These are phyloP conservation scores for Pedicia rivosa DNA, from an alignment of 2,888 invertebrate genomes.

Conservation along the genomic window DNA sequence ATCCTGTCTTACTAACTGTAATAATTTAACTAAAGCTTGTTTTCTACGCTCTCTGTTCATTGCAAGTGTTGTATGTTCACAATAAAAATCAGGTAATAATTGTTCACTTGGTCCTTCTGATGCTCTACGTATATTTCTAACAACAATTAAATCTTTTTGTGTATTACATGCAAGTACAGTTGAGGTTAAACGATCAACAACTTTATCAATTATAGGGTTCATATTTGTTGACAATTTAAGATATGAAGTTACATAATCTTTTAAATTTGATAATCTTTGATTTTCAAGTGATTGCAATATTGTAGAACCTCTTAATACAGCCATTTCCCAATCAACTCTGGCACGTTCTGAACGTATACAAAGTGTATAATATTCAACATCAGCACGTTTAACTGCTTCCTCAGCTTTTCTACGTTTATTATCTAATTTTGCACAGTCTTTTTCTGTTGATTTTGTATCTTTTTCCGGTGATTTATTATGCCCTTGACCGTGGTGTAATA, in stretches of 20 bases:
- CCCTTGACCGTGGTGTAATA: constrained; percentile 23
- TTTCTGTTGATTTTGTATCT: constrained; percentile 37
- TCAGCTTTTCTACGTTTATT: constrained; percentile 79
- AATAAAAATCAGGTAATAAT: constrained; percentile 83
- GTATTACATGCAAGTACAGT: constrained; percentile 28
- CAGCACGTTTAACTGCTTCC: constrained; percentile 79
- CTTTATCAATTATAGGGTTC: constrained; percentile 61
- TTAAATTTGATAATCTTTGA: constrained; percentile 69
- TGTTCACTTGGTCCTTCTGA: constrained; percentile 55
- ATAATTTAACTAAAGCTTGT: constrained; percentile 68
- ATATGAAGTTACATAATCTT: constrained; percentile 49
- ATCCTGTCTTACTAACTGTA: constrained; percentile 74
- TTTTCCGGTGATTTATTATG: constrained; percentile 26
- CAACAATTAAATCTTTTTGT: constrained; percentile 27
- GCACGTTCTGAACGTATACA: constrained; percentile 83
- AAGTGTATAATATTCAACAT: constrained; percentile 83
- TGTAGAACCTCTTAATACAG: constrained; percentile 70
- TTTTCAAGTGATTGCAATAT: constrained; percentile 81
- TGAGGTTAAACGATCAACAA: constrained; percentile 27
- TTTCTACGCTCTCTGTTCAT: constrained; percentile 86
- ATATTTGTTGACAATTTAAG: constrained; percentile 49
- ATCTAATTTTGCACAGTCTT: constrained; percentile 61
- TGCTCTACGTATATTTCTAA: constrained; percentile 27
- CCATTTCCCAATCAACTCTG: constrained; percentile 74
- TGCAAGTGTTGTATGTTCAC: constrained; percentile 81